Base-by-base conservation (phyloP, 2,113 vertebrate species). In the Microtus oregoni region DNA sequence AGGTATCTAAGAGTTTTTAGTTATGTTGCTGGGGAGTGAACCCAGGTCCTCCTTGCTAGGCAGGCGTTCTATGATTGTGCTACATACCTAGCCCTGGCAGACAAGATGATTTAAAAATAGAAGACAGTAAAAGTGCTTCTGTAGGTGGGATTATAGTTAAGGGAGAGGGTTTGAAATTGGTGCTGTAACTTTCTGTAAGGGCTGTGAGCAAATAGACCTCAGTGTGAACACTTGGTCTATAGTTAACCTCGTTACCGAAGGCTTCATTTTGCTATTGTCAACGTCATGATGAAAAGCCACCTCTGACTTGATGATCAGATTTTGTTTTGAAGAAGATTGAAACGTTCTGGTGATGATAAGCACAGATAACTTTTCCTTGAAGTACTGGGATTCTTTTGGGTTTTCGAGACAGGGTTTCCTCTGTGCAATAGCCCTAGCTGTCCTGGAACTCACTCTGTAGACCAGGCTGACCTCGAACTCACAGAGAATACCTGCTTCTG, bases 191-290 rank as follows among this genome's bases (percentile, higher is more conserved):
- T 91, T 95, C 83, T 78, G 15, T 9, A 83, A 87, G 76, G 32
- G 32, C 41, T 92, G 73, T 19, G 50, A 7, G 19, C 50, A 78
- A 75, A 47, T 86, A 9, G 88, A 14, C n/a, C 82, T 72, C 11
- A 61, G 2, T 52, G 22, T 72, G 67, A 92, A 47, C 2, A 55
- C 1, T 86, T 0, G 5, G 67, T 32, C 68, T 90, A 63, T 73
- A 85, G 24, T 44, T 63, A 78, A 47, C 61, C 81, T 82, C 68
- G 44, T 63, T 58, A 52, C n/a, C 17, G 70, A 38, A 86, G 63
- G 41, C n/a, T 89, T 94, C 17, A 24, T 93, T 94, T 81, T 92
- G 82, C 47, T 87, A 87, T 90, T 96, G 41, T 96, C 70, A 90
- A 63, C 75, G 58, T 91, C 35, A 72, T 75, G 24, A 67, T 91